These are phyloP conservation scores for Carassius auratus DNA, from an alignment of 2,113 vertebrate species.

Conservation along the genomic window DNA sequence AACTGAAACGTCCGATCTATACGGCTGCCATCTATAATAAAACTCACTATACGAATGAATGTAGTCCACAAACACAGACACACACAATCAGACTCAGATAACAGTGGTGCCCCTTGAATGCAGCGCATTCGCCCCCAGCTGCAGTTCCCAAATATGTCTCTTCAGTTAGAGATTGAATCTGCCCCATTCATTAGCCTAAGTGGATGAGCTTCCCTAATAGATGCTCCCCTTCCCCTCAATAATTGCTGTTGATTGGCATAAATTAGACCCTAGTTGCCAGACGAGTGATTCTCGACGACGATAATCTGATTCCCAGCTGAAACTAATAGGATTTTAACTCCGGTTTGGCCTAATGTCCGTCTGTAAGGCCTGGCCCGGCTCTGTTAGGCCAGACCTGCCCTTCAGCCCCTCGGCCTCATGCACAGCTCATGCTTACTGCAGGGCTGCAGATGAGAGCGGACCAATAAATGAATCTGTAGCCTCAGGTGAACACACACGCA, in stretches of 20 bases:
- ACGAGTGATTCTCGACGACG: conserved; percentile 85
- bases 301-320: conserved; percentile 85
- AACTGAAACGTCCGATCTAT: neutral
- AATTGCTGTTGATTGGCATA: conserved; percentile 86
- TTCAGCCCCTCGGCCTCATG: conserved; percentile 74
- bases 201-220: conserved; percentile 85
- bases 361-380: conserved; percentile 80
- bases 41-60: neutral
- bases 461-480: conserved; percentile 10
- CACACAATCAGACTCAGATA: conserved; percentile 52
- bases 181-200: conserved; percentile 87
- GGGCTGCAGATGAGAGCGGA: conserved; percentile 25
- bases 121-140: conserved; percentile 74
- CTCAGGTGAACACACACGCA: conserved; percentile 25
- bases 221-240: conserved; percentile 86
- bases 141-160: conserved; percentile 77
- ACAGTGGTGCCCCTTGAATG: conserved; percentile 71
- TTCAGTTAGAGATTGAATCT: conserved; percentile 82
- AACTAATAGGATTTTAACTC: conserved; percentile 90
- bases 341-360: conserved; percentile 83
- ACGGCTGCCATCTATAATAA: conserved; percentile 11
- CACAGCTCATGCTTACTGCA: conserved; percentile 58
- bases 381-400: conserved; percentile 67
- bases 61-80: conserved; percentile 14
- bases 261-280: conserved; percentile 87